phyloP scores from a whole-genome alignment of 2,113 vertebrate species.

The Ivindomyrus marchei region DNA sequence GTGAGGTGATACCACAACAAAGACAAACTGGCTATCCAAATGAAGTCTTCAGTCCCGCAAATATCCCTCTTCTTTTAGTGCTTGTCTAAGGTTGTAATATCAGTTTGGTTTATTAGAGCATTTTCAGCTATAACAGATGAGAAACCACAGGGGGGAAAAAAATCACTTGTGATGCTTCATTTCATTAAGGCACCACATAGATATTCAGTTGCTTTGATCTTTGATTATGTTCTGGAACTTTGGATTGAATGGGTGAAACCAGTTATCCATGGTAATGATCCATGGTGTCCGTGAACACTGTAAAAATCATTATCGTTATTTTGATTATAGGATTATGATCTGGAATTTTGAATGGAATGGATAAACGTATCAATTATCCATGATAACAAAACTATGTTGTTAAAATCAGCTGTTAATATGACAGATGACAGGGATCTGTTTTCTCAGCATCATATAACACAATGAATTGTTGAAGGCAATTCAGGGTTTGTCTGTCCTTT shows the following conservation, averaged over 20 bases:
- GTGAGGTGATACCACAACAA: neutral
- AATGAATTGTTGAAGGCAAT: neutral
- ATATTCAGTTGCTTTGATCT: neutral
- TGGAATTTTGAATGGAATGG: neutral
- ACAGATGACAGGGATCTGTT: neutral
- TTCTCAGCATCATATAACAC: neutral
- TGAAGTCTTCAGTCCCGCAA: neutral
- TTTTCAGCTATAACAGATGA: neutral
- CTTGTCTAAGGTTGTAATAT: neutral
- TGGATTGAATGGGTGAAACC: neutral
- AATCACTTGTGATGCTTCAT: neutral
- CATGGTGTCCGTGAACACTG: neutral
- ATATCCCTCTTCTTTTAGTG: neutral
- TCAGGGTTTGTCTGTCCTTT: neutral
- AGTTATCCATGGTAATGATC: neutral
- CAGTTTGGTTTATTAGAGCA: neutral
- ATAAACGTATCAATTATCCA: neutral
- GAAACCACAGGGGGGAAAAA: neutral
- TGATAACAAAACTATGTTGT: neutral
- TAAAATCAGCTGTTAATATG: neutral
- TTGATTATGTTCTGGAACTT: neutral
- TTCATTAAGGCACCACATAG: neutral
- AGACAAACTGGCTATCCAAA: neutral
- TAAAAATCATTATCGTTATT: neutral
- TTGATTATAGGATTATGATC: neutral